Evolutionary conservation across 2,888 invertebrate species (phyloP).

Genomic region (Metallyticus violacea): DNA sequence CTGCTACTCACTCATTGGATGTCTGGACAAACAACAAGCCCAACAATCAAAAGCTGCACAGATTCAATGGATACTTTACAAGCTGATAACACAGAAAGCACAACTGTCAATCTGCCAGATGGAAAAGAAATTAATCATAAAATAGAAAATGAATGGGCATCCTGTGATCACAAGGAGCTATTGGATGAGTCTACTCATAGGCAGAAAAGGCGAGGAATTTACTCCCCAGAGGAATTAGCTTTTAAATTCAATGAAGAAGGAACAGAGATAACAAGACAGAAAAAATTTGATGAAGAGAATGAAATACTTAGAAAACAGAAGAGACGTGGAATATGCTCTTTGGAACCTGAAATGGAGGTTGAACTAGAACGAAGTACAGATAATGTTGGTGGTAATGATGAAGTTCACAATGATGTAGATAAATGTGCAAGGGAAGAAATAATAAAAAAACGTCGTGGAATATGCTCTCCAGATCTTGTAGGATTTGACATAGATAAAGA

Average conservation of each 20-base stretch:
- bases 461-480: slow-evolving; percentile 54
- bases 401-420: neutral
- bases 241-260: slow-evolving; percentile 21
- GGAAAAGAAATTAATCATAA: neutral
- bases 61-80: too few species aligned
- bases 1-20: slow-evolving; percentile 53
- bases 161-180: neutral
- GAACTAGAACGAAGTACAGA: neutral
- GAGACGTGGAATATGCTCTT: slow-evolving; percentile 50
- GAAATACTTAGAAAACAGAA: slow-evolving; percentile 32
- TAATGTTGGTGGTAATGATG: neutral
- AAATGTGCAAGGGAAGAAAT: neutral
- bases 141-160: too few species aligned
- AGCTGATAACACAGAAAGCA: neutral
- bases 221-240: slow-evolving; percentile 53
- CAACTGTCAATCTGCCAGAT: neutral
- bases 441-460: slow-evolving; percentile 42
- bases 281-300: neutral
- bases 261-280: neutral
- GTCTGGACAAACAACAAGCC: slow-evolving; percentile 13
- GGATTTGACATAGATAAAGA: slow-evolving; percentile 36
- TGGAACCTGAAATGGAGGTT: slow-evolving; percentile 17
- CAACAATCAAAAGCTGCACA: neutral
- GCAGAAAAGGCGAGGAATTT: slow-evolving; percentile 47
- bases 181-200: neutral